A percentile compares a stretch with the other conserved stretches of the same genome.
These are phyloP conservation scores for Micrasema longulum DNA, from an alignment of 1,140 invertebrate species.

Conservation along the genomic window DNA sequence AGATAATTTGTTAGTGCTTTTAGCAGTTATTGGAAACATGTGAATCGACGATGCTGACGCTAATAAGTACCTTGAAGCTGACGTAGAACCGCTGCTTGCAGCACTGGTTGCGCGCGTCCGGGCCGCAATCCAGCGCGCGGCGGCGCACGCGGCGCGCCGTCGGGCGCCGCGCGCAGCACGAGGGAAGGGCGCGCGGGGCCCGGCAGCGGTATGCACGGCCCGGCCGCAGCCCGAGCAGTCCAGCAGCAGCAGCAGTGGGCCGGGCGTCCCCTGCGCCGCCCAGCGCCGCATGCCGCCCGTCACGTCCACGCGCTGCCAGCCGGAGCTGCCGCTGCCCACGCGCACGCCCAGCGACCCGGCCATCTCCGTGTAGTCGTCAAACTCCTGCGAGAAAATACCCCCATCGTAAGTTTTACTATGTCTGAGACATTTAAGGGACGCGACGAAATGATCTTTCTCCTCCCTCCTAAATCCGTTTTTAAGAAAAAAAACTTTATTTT, in stretches of 20 bases:
- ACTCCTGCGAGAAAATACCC: slow-evolving; percentile 63
- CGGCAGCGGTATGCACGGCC: slow-evolving; percentile 71
- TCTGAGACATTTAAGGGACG: neutral
- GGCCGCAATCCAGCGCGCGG: slow-evolving; percentile 83
- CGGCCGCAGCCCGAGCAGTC: slow-evolving; percentile 88
- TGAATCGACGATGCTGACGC: too few relatives aligned
- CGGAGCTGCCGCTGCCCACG: slow-evolving; percentile 73
- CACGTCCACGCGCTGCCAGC: slow-evolving; percentile 90
- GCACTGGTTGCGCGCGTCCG: slow-evolving; percentile 79
- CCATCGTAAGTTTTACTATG: too few relatives aligned
- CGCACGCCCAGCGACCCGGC: slow-evolving; percentile 78
- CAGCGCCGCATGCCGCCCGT: slow-evolving; percentile 81
- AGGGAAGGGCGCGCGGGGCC: slow-evolving; percentile 84
- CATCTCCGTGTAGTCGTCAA: slow-evolving; percentile 73
- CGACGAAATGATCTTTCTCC: neutral
- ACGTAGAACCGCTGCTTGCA: slow-evolving; percentile 93
- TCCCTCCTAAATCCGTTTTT: neutral
- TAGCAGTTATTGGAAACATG: too few relatives aligned
- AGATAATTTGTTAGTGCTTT: too few relatives aligned
- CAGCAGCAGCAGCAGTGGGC: slow-evolving; percentile 80
- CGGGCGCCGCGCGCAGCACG: slow-evolving; percentile 76
- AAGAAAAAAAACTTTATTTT: too few relatives aligned
- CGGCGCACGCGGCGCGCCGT: slow-evolving; percentile 77
- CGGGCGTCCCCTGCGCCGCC: slow-evolving; percentile 68
- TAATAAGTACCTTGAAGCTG: slow-evolving; percentile 88